Conservation (phyloP, 1,140 invertebrate species). For the Pseudobourletiella spinata region DNA sequence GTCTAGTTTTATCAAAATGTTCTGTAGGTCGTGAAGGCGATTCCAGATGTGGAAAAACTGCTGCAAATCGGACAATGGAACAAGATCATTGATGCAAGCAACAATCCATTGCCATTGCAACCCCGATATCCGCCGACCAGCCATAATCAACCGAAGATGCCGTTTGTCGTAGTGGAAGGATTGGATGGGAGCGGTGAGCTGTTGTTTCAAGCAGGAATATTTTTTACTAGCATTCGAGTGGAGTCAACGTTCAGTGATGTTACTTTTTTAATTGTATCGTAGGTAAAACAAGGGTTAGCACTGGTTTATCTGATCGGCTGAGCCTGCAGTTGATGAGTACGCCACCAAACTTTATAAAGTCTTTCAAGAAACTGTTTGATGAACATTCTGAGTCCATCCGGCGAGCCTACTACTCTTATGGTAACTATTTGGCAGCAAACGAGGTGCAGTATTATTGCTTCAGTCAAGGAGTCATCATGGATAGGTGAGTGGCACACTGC, state of each 20-base stretch:
- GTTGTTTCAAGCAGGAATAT: too few relatives aligned
- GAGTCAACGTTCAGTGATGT: too few relatives aligned
- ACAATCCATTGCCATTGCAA: background rate
- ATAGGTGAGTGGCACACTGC: constrained; percentile 21
- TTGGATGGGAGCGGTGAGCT: constrained; percentile 32
- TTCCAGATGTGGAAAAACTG: constrained; percentile 9
- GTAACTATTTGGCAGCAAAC: constrained; percentile 33
- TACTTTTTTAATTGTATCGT: too few relatives aligned
- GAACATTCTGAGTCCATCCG: constrained; percentile 19
- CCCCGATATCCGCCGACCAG: constrained; percentile 7
- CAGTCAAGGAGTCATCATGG: constrained; percentile 29
- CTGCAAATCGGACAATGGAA: constrained; percentile 11
- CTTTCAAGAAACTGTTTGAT: constrained; percentile 31
- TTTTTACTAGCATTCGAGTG: background rate
- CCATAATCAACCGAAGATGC: constrained; percentile 28
- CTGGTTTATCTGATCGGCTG: constrained; percentile 14
- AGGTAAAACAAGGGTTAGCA: constrained; percentile 34
- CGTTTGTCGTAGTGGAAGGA: constrained; percentile 33
- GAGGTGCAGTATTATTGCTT: constrained; percentile 20
- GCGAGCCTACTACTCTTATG: constrained; percentile 30
- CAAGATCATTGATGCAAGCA: constrained; percentile 13
- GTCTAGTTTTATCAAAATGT: background rate
- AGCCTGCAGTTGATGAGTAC: constrained; percentile 19
- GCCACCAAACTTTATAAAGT: constrained; percentile 28
- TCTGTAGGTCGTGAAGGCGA: background rate